Percentiles rank a stretch among this genome's conserved stretches.
phyloP scores from a whole-genome alignment of 2,797 vertebrate species.

The Clamator glandarius region DNA sequence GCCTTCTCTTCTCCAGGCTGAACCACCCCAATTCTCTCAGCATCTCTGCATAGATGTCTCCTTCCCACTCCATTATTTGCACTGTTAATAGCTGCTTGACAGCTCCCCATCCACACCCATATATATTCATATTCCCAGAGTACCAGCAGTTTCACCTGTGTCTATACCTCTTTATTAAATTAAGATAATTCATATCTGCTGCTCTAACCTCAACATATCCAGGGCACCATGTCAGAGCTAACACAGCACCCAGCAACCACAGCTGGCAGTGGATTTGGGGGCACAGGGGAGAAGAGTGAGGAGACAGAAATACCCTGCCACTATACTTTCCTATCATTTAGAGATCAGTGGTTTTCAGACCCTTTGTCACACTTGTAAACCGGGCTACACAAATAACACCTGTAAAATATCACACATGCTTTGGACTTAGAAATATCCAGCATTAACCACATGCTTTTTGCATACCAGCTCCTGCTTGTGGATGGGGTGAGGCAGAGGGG shows the following conservation, averaged over 20 bases:
- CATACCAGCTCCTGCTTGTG: background rate
- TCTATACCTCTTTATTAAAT: background rate
- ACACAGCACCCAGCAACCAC: too few species aligned
- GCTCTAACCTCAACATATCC: too few species aligned
- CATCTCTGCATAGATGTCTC: background rate
- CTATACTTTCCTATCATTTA: background rate
- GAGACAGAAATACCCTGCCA: background rate
- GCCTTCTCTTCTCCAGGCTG: too few species aligned
- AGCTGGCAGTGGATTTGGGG: background rate
- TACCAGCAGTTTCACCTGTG: background rate
- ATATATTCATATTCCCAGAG: background rate
- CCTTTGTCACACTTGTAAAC: background rate
- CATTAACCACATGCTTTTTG: too few species aligned
- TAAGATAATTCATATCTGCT: background rate
- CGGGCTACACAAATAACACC: too few species aligned
- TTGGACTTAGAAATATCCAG: background rate
- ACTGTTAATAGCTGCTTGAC: background rate
- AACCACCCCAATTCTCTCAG: too few species aligned
- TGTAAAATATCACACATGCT: background rate
- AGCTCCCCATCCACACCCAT: background rate
- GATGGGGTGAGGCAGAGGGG: background rate
- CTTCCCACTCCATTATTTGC: background rate
- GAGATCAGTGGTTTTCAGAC: background rate
- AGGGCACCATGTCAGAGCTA: background rate
- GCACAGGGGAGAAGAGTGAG: background rate